phyloP scores from a whole-genome alignment of 2,113 vertebrate species.

The Fregata magnificens region DNA sequence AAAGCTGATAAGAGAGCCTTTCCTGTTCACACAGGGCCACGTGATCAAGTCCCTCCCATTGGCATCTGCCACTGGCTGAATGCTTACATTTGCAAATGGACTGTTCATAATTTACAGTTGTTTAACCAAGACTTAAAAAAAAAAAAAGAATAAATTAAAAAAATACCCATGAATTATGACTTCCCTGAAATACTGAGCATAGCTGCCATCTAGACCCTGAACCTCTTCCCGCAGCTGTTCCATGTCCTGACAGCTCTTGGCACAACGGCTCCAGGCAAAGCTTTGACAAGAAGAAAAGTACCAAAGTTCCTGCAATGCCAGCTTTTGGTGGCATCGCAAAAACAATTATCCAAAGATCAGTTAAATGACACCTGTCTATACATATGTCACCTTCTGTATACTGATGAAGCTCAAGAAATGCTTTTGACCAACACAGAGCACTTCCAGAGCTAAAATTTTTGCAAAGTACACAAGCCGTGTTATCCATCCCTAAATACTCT shows the following conservation, averaged over 20 bases:
- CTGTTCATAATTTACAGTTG: not conserved
- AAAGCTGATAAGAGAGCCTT: not conserved
- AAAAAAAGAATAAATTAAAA: not conserved
- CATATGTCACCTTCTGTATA: not conserved
- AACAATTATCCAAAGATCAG: not conserved
- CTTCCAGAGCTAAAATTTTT: not conserved
- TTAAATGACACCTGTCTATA: not conserved
- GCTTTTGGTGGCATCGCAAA: not conserved
- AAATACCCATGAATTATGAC: constrained; percentile 20
- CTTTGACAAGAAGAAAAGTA: not conserved
- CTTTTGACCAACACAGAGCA: not conserved
- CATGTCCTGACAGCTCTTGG: not conserved
- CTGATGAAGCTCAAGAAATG: not conserved
- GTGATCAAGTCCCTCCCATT: not conserved
- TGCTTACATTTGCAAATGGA: not conserved
- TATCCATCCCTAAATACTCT: not conserved
- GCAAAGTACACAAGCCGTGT: not conserved
- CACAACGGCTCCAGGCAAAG: not conserved
- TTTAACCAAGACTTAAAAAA: not conserved
- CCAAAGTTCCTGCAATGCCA: not conserved
- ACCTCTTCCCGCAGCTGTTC: not conserved
- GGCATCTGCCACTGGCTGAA: not conserved
- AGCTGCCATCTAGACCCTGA: not conserved
- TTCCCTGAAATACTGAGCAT: not conserved
- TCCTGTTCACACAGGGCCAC: not conserved